Evolutionary conservation across 2,113 vertebrate species (phyloP).

Genomic region (Coptodon bakossiorum): DNA sequence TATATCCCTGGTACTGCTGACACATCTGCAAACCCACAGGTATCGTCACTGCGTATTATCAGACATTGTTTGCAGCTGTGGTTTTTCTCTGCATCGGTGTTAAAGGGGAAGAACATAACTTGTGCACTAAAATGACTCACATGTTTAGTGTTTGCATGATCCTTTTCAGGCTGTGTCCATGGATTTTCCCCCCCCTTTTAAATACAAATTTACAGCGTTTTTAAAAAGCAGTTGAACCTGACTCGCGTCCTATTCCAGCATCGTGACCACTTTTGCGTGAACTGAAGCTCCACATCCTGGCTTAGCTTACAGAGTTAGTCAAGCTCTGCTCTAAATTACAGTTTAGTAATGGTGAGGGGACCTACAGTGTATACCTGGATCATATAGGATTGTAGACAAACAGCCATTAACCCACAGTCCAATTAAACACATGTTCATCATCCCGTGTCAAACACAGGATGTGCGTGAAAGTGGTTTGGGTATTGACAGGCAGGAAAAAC

Average conservation of each 20-base stretch:
- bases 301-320: background rate
- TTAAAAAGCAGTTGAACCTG: background rate
- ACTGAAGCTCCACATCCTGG: background rate
- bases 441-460: background rate
- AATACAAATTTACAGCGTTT: background rate
- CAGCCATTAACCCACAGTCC: background rate
- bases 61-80: background rate
- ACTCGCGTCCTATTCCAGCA: background rate
- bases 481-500: background rate
- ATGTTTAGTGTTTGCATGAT: background rate
- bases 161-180: background rate
- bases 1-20: background rate
- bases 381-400: background rate
- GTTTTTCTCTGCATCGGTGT: background rate
- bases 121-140: background rate
- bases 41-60: background rate
- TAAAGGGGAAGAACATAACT: background rate
- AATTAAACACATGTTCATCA: background rate
- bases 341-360: background rate
- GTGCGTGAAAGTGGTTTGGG: background rate
- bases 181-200: background rate
- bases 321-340: background rate
- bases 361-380: background rate
- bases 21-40: background rate
- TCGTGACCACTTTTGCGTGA: background rate